Evolutionary conservation across 2,888 invertebrate genomes (phyloP), one percentile per base, ranked within the genome.

Genomic region (Chrysolina haemoptera): DNA sequence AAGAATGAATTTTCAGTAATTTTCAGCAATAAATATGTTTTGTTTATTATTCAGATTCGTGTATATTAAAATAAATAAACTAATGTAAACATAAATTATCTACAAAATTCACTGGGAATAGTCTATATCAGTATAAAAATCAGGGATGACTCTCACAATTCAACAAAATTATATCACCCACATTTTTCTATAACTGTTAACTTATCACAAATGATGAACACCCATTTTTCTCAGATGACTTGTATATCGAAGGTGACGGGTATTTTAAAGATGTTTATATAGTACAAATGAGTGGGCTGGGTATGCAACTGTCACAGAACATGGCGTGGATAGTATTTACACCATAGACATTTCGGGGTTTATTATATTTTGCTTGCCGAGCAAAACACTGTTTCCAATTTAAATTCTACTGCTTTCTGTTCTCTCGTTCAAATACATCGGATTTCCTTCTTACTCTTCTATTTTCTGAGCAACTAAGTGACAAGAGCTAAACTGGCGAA

Each of bases 51-150:
- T 59, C 48, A 55, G 27, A 55, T 41, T 68, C 27, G 18, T 55
- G 40, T 67, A 67, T 40, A 67, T 46, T 53, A 67, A 20, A 67
- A 67, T 67, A 67, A 67, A 67, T 67, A 67, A 48, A 50, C 35
- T 50, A 35, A 27, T 27, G 50, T 50, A 66, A 65, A 53, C 16
- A 67, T 67, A 67, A 4, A 35, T 67, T 43, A 67, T 67, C 67
- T 67, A 67, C 67, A 67, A 67, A 27, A 46, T 66, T 50, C 50
- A 48, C 66, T 35, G 5, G 27, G 22, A 22, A 20, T 40, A 22
- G 22, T 40, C 22, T 50, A 10, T 27, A 65, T 65, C 65, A 65
- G 65, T 65, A 65, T 20, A 43, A 64, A 46, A n/a, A 43, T 20
- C n/a, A 16, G n/a, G 12, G 43, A 64, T 46, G 22, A 10, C 48